A percentile compares a stretch with the other conserved stretches of the same genome.
These are phyloP conservation scores for Caracal caracal DNA, from an alignment of 2,113 vertebrate genomes.

Conservation along the genomic window DNA sequence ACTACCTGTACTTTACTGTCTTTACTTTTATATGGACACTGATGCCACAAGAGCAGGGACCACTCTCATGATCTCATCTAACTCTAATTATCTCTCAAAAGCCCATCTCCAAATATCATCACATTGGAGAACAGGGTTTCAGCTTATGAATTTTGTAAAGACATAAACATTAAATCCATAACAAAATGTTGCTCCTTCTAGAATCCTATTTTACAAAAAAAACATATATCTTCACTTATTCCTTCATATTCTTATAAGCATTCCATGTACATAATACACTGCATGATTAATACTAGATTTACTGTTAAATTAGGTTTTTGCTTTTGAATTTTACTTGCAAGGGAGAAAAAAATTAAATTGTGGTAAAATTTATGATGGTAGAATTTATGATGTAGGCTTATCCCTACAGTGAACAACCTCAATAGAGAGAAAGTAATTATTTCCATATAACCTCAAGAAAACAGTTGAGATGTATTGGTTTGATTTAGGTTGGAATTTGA, in stretches of 20 bases:
- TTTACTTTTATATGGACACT: not conserved
- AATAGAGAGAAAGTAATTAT: not conserved
- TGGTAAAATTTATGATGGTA: not conserved
- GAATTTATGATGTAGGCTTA: not conserved
- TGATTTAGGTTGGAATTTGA: not conserved
- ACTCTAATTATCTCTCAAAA: not conserved
- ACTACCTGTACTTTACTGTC: not conserved
- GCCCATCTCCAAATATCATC: not conserved
- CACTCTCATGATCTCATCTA: not conserved
- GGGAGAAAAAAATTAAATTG: not conserved
- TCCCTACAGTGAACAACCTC: not conserved
- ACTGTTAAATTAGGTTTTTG: not conserved
- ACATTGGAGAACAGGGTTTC: not conserved
- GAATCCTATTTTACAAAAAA: not conserved
- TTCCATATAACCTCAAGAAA: not conserved
- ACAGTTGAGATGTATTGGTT: not conserved
- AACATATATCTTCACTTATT: not conserved
- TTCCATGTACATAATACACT: not conserved
- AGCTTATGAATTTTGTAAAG: not conserved
- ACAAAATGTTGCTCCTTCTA: not conserved
- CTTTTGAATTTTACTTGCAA: not conserved
- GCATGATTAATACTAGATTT: not conserved
- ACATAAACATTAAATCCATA: not conserved
- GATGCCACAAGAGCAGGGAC: not conserved
- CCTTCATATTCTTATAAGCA: not conserved